Conservation (phyloP, 2,888 invertebrate species). For the Leucophenga maculata region DNA sequence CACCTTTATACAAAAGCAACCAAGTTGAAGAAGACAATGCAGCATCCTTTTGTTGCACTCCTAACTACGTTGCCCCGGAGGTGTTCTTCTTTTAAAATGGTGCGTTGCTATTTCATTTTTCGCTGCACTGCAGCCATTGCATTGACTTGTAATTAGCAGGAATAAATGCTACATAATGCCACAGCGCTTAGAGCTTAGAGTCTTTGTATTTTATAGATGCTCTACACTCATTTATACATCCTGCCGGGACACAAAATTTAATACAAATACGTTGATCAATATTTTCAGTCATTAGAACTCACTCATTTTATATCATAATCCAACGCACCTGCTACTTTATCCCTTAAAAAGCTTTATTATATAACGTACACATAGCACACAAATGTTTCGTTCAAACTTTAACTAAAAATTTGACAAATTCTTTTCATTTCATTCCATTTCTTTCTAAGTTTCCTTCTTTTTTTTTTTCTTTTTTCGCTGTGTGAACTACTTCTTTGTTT, state of each 20-base stretch:
- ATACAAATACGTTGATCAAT: too few species aligned
- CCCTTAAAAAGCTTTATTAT: too few species aligned
- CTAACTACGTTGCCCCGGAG: not conserved
- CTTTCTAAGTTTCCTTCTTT: constrained; percentile 54
- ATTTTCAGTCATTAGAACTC: too few species aligned
- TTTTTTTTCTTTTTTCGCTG: too few species aligned
- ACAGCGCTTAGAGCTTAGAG: too few species aligned
- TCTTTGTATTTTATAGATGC: too few species aligned
- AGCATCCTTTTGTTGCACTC: not conserved
- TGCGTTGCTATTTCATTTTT: not conserved
- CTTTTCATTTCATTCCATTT: not conserved
- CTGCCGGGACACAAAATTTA: too few species aligned
- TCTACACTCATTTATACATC: too few species aligned
- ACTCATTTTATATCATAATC: too few species aligned
- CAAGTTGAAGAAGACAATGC: not conserved
- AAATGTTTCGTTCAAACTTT: constrained; percentile 53
- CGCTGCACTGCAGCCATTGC: not conserved
- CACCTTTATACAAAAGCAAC: too few species aligned
- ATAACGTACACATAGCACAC: constrained; percentile 55
- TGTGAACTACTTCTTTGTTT: constrained; percentile 53
- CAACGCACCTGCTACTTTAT: too few species aligned
- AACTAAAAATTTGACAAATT: too few species aligned
- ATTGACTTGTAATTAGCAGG: not conserved
- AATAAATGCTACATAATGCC: not conserved
- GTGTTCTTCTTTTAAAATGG: not conserved